phyloP scores from a whole-genome alignment of 2,797 vertebrate genomes.

The Sebastes diploproa region DNA sequence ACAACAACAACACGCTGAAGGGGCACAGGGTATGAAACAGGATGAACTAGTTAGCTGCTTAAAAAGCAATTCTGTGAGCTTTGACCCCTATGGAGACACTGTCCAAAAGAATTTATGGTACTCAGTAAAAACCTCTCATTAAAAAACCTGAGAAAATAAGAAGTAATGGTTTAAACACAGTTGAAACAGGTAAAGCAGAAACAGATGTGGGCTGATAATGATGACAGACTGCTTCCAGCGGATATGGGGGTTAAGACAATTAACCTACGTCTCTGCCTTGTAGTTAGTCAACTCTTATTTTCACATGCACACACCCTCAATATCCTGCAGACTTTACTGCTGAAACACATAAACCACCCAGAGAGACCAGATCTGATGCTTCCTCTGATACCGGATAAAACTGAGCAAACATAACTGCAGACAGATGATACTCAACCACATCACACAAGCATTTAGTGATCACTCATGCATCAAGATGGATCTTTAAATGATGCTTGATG shows the following conservation, averaged over 20 bases:
- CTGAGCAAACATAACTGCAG: neutral
- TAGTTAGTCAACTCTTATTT: constrained; percentile 24
- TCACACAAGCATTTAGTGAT: neutral
- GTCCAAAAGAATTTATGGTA: constrained; percentile 54
- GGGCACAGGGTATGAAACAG: neutral
- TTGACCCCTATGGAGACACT: constrained; percentile 49
- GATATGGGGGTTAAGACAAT: constrained; percentile 24
- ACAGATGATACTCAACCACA: neutral
- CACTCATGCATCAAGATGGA: neutral
- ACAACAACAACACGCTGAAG: constrained; percentile 5
- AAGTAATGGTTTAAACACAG: constrained; percentile 23
- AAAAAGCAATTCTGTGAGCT: constrained; percentile 20
- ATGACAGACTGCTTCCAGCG: constrained; percentile 27
- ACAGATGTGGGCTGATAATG: constrained; percentile 59
- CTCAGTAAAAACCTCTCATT: constrained; percentile 42
- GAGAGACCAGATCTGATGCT: neutral
- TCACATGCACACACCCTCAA: constrained; percentile 6
- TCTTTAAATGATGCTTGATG: neutral
- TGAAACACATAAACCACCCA: neutral
- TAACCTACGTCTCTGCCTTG: constrained; percentile 12
- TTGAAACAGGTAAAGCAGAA: constrained; percentile 43
- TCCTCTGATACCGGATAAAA: neutral
- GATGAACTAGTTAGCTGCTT: constrained; percentile 23
- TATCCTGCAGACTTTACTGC: neutral
- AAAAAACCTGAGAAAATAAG: constrained; percentile 53